Conservation (phyloP, 1,140 invertebrate species). For the Diachasmimorpha longicaudata region DNA sequence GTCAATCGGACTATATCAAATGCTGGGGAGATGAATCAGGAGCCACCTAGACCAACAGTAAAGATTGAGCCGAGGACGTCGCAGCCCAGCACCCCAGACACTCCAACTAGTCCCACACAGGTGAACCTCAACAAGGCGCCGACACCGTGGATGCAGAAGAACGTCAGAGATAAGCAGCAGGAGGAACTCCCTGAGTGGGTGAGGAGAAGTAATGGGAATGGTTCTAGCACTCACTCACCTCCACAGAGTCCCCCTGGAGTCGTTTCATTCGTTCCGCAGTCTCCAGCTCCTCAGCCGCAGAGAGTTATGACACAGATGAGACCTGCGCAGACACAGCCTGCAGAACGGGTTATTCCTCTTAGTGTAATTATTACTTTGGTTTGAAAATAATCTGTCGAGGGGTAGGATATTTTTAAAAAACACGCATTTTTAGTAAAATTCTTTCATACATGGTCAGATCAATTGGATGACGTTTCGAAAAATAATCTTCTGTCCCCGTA, state of each 20-base stretch:
- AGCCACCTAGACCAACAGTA: conserved; percentile 24
- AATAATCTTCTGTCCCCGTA: too few species aligned
- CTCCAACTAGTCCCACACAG: conserved; percentile 59
- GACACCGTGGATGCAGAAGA: conserved; percentile 67
- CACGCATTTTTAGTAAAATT: too few species aligned
- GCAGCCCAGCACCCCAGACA: conserved; percentile 48
- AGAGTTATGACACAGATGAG: conserved; percentile 33
- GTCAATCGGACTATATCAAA: conserved; percentile 8
- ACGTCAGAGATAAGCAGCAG: conserved; percentile 52
- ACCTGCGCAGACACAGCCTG: conserved; percentile 26
- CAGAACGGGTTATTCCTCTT: conserved; percentile 49
- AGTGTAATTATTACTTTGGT: conserved; percentile 36
- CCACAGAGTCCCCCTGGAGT: conserved; percentile 27
- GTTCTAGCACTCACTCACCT: conserved; percentile 35
- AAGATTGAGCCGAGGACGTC: conserved; percentile 24
- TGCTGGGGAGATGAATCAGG: conserved; percentile 31
- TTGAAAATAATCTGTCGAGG: not conserved
- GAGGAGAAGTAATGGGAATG: conserved; percentile 41
- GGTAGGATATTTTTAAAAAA: too few species aligned
- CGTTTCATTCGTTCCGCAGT: conserved; percentile 47
- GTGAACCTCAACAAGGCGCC: conserved; percentile 64
- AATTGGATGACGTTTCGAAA: too few species aligned
- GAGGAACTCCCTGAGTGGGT: conserved; percentile 62
- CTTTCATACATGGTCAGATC: too few species aligned
- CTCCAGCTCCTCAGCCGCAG: conserved; percentile 57